Base-by-base conservation (phyloP, 2,888 invertebrate species). In the Zhuqinia jingwanae region DNA sequence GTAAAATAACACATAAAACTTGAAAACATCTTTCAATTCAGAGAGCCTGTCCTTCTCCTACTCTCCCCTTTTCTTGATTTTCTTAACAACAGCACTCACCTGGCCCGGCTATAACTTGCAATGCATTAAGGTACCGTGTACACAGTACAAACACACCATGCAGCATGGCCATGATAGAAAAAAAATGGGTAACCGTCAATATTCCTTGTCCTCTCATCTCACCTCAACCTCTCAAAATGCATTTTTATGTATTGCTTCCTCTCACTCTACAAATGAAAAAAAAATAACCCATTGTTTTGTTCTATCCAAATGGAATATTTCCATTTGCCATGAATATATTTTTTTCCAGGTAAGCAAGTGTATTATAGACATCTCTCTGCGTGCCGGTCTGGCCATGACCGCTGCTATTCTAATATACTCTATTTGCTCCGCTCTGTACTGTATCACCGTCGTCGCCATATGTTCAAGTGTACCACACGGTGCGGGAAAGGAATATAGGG, bases 341-440 rank as follows among this genome's bases (percentile, higher is more conserved):
- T n/a, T n/a, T 36, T 36, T 36, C 2, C 73, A 73, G 73, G 73
- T 73, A 73, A 73, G 27, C n/a, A 42, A 36, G 25, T n/a, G 65
- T 42, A 45, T 45, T 8, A 1, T 13, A 15, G 3, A 17, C 36
- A 60, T 22, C 22, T 65, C 36, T 42, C 10, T 47, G 2, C 30
- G n/a, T n/a, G 25, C 47, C 68, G 47, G 42, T 45, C 45, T 27
- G 73, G 50, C 73, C 73, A 73, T 73, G 73, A 73, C 73, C 73
- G 73, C 47, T 11, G 15, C 47, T 25, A 70, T 36, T n/a, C n/a
- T n/a, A n/a, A n/a, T n/a, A n/a, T n/a, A n/a, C n/a, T n/a, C n/a
- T n/a, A n/a, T n/a, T n/a, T n/a, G n/a, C 10, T 22, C 15, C 3
- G 20, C 58, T 22, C 11, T 10, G 58, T 58, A 8, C 15, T 22